Evolutionary conservation across 2,888 invertebrate genomes (phyloP).

Genomic region (Parnassius glacialis): DNA sequence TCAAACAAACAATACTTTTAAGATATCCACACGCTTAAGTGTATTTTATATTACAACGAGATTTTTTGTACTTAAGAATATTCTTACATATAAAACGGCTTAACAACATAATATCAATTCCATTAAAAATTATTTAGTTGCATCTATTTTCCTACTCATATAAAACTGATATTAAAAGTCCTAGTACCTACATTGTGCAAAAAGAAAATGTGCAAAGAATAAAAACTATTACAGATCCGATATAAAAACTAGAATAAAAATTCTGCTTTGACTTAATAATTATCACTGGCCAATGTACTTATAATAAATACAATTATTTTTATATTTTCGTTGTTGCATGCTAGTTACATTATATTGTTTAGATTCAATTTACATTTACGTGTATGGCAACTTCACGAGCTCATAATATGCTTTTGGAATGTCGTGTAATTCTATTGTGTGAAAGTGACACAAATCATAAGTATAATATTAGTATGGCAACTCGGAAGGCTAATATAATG

Average conservation of each 20-base stretch:
- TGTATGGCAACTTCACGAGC: neutral
- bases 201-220: constrained; percentile 3
- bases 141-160: neutral
- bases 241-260: neutral
- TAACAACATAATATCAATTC: too few species aligned
- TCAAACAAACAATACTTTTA: too few species aligned
- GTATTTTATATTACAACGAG: too few species aligned
- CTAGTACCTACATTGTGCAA: constrained; percentile 4
- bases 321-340: constrained; percentile 13
- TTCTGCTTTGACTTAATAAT: neutral
- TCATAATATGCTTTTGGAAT: too few species aligned
- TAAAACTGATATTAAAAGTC: neutral
- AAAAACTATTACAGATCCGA: too few species aligned
- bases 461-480: neutral
- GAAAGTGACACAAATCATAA: neutral
- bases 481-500: too few species aligned
- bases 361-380: neutral
- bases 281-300: constrained; percentile 10
- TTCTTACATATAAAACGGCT: too few species aligned
- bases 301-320: neutral
- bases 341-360: too few species aligned
- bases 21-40: too few species aligned
- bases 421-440: neutral
- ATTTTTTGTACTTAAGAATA: too few species aligned
- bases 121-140: too few species aligned